Evolutionary conservation across 2,888 invertebrate genomes (phyloP), one percentile per base, ranked within the genome.

Genomic region (Orthonevra nobilis): DNA sequence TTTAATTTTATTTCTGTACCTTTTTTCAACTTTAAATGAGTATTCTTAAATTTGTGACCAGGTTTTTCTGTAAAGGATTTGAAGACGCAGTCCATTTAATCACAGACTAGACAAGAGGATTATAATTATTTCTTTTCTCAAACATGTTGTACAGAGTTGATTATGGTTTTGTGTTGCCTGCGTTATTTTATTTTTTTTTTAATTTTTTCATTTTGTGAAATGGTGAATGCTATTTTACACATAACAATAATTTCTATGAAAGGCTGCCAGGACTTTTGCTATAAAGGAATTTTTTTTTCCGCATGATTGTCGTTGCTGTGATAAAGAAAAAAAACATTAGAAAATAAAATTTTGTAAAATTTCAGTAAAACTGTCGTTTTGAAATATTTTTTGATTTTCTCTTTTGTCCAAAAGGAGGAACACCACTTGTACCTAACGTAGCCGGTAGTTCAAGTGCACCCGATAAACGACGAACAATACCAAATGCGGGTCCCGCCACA

Each of bases 321-420:
- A 64, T 63, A 40, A 38, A 23, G 30, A 10, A 34, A 56, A 28
- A 48, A n/a, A n/a, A n/a, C n/a, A n/a, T n/a, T n/a, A n/a, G n/a
- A n/a, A 17, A 19, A n/a, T 23, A 19, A 23, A 17, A 23, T 26
- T 50, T 60, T 54, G 28, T 23, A 56, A 69, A n/a, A n/a, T n/a
- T n/a, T n/a, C n/a, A n/a, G 30, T 28, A 54, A 2, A n/a, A 26
- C 10, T 14, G 14, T 38, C 14, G 12, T 7, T 32, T 15, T 28
- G 19, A 42, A n/a, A n/a, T 46, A 61, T 56, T 42, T 26, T 60
- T 58, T 60, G 48, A 20, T 10, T 52, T 81, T 73, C 52, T 54
- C 38, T 81, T 72, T 15, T 14, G 48, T 60, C 81, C 82, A 64
- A 81, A 86, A 91, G 91, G 91, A 85, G 91, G 91, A 84, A 90